A percentile compares a stretch with the other conserved stretches of the same genome.
Evolutionary conservation across 2,888 invertebrate species (phyloP).

Genomic region (Linyphia triangularis): DNA sequence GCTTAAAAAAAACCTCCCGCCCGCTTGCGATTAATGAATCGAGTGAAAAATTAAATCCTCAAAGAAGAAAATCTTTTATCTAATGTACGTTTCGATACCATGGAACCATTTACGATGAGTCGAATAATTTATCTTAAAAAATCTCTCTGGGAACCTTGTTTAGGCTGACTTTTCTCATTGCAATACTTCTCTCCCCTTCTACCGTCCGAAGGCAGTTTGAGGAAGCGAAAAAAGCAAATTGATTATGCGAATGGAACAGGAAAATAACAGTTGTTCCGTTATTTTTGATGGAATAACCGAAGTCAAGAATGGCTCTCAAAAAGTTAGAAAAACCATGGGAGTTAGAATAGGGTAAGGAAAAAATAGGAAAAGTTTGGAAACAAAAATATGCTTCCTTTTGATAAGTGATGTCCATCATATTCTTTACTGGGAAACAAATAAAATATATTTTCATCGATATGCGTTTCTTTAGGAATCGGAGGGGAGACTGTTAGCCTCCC

Average conservation of each 20-base stretch:
- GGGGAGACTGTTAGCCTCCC: constrained; percentile 34
- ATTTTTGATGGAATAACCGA: constrained; percentile 70
- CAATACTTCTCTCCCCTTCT: constrained; percentile 29
- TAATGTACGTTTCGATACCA: constrained; percentile 59
- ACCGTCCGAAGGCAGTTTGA: constrained; percentile 32
- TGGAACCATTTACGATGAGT: constrained; percentile 56
- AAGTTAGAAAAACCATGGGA: constrained; percentile 49
- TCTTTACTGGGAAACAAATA: constrained; percentile 71
- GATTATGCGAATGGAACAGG: constrained; percentile 72
- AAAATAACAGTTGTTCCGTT: constrained; percentile 73
- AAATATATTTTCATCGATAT: constrained; percentile 72
- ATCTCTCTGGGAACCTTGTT: constrained; percentile 60
- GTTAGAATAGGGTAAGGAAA: constrained; percentile 9
- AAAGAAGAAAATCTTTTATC: constrained; percentile 59
- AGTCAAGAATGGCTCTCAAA: constrained; percentile 57
- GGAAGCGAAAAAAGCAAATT: constrained; percentile 58
- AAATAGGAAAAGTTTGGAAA: constrained; percentile 26
- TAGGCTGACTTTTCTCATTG: constrained; percentile 62
- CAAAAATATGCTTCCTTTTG: constrained; percentile 42
- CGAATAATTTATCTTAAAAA: constrained; percentile 73
- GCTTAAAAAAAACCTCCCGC: constrained; percentile 38
- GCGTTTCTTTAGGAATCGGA: constrained; percentile 49
- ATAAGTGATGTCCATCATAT: constrained; percentile 72
- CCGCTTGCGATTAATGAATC: constrained; percentile 62
- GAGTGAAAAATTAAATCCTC: constrained; percentile 68